Percentiles rank a stretch among this genome's conserved stretches.
phyloP scores from a whole-genome alignment of 2,888 invertebrate genomes.

The Subacronicta megacephala region DNA sequence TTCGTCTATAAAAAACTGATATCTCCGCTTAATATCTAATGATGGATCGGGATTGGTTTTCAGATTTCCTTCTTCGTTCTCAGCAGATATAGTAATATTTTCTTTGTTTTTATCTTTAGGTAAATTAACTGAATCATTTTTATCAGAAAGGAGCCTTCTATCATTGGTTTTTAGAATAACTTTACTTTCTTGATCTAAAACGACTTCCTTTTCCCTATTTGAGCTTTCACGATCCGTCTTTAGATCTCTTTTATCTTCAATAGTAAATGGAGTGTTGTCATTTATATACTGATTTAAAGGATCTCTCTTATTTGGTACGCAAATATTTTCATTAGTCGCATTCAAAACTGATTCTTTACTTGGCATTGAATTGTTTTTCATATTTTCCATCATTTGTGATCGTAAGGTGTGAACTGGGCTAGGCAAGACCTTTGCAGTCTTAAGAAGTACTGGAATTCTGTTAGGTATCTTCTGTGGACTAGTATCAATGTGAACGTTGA shows the following conservation, averaged over 20 bases:
- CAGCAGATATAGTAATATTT: neutral
- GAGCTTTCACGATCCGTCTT: neutral
- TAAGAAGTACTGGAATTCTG: slow-evolving; percentile 39
- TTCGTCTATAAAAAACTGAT: slow-evolving; percentile 32
- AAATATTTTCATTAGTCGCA: slow-evolving; percentile 10
- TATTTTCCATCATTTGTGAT: slow-evolving; percentile 24
- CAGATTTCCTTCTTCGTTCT: neutral
- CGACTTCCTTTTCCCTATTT: neutral
- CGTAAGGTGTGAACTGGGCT: slow-evolving; percentile 21
- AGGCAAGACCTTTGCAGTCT: slow-evolving; percentile 27
- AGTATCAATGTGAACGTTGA: slow-evolving; percentile 16
- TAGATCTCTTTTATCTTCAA: slow-evolving; percentile 23
- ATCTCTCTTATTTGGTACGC: neutral
- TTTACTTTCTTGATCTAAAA: slow-evolving; percentile 3
- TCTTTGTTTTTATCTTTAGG: neutral
- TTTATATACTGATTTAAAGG: neutral
- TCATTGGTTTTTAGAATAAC: neutral
- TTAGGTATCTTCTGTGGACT: slow-evolving; percentile 26
- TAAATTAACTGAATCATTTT: neutral
- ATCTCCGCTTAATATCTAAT: slow-evolving; percentile 6
- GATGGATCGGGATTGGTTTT: neutral
- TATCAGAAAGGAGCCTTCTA: neutral
- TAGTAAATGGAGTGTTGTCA: slow-evolving; percentile 14
- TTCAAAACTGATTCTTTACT: slow-evolving; percentile 1
- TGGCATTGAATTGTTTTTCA: neutral